Percentiles rank a stretch among this genome's conserved stretches.
Conservation (phyloP, 2,888 invertebrate species). For the Heliconius erato region DNA sequence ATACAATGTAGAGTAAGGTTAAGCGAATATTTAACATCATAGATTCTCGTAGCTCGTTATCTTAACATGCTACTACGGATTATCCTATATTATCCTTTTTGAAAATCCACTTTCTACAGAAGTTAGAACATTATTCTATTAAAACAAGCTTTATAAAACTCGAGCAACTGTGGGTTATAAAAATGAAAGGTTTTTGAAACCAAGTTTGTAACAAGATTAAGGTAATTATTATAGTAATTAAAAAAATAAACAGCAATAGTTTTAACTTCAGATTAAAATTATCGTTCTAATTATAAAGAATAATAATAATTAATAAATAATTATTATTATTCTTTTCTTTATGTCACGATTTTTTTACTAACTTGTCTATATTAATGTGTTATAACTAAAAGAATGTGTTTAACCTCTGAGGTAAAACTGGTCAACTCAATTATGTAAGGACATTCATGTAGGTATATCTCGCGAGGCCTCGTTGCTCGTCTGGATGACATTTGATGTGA, state of each 20-base stretch:
- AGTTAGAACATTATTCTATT: slow-evolving; percentile 39
- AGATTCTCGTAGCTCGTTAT: slow-evolving; percentile 38
- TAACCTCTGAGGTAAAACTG: slow-evolving; percentile 11
- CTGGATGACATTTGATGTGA: slow-evolving; percentile 28
- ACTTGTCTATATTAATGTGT: neutral
- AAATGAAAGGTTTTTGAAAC: slow-evolving; percentile 11
- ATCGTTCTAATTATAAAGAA: neutral
- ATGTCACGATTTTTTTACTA: neutral
- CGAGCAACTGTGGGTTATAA: neutral
- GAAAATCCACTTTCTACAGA: slow-evolving; percentile 32
- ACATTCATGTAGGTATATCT: slow-evolving; percentile 16
- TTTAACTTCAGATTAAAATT: neutral
- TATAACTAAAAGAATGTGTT: neutral
- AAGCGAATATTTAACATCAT: slow-evolving; percentile 29
- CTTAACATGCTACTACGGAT: slow-evolving; percentile 39
- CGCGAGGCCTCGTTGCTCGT: slow-evolving; percentile 19
- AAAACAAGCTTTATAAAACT: slow-evolving; percentile 22
- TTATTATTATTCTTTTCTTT: neutral
- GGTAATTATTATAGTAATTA: neutral
- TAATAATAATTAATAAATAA: too few species aligned
- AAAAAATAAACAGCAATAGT: neutral
- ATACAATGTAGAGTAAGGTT: neutral
- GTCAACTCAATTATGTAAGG: slow-evolving; percentile 33
- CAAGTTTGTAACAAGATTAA: neutral
- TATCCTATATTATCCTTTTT: slow-evolving; percentile 41